Percentiles rank a stretch among this genome's conserved stretches.
These are phyloP conservation scores for Anguilla anguilla DNA, from an alignment of 2,797 vertebrate genomes.

Conservation along the genomic window DNA sequence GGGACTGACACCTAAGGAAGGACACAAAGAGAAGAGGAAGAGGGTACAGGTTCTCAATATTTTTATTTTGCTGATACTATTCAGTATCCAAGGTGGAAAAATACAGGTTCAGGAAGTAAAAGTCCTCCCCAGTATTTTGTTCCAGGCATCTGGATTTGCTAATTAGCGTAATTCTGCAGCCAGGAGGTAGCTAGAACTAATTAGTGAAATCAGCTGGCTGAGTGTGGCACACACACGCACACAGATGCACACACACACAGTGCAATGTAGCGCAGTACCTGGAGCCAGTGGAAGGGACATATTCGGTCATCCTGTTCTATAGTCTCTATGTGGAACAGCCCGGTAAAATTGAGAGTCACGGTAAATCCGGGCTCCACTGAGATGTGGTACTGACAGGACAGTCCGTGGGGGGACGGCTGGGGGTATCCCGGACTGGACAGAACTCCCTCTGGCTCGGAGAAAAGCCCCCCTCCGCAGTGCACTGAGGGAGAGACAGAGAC, in stretches of 20 bases:
- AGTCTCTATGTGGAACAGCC: constrained; percentile 70
- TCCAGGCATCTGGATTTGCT: background rate
- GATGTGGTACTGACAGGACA: constrained; percentile 71
- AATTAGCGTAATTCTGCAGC: no score
- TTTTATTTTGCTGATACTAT: background rate
- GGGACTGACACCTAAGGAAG: constrained; percentile 59
- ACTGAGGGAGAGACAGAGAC: constrained; percentile 52
- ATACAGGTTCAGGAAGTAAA: background rate
- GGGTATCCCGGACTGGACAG: constrained; percentile 73
- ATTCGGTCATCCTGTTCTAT: constrained; percentile 46
- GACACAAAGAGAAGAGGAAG: background rate
- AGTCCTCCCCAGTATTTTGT: background rate
- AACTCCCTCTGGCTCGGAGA: constrained; percentile 65
- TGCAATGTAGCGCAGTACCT: constrained; percentile 57
- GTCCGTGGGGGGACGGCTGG: constrained; percentile 42
- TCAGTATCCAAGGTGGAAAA: background rate
- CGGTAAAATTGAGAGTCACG: constrained; percentile 69
- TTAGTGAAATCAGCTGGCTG: no score
- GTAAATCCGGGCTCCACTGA: constrained; percentile 66
- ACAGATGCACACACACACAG: background rate
- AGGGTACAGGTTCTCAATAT: background rate
- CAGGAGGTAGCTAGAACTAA: no score
- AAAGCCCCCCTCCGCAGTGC: constrained; percentile 66
- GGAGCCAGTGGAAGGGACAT: constrained; percentile 71
- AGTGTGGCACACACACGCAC: background rate